Percentiles rank a stretch among this genome's conserved stretches.
phyloP scores from a whole-genome alignment of 2,113 vertebrate species.

The Triplophysa tibetana region DNA sequence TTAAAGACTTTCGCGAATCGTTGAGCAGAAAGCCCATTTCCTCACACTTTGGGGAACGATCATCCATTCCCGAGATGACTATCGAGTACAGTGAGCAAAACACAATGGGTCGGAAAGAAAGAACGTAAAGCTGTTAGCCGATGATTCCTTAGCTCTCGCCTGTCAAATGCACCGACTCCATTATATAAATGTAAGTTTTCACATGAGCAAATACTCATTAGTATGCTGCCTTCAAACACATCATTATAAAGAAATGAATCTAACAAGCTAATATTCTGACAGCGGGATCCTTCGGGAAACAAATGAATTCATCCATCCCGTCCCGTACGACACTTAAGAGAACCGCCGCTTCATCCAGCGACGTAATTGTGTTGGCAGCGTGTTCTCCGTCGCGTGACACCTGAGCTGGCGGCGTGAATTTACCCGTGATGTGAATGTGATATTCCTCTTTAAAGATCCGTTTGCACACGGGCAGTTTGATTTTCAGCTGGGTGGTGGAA shows the following conservation, averaged over 20 bases:
- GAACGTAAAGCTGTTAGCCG: not conserved
- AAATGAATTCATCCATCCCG: not conserved
- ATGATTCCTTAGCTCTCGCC: not conserved
- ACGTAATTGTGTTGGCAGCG: not conserved
- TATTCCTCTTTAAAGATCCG: constrained; percentile 94
- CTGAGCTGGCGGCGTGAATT: constrained; percentile 12
- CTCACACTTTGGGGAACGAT: constrained; percentile 64
- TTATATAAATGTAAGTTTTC: constrained; percentile 7
- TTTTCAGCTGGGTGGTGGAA: constrained; percentile 89
- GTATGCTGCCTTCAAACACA: not conserved
- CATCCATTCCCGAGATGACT: constrained; percentile 53
- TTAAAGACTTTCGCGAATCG: constrained; percentile 66
- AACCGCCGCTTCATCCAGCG: not conserved
- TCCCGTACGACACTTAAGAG: constrained; percentile 10
- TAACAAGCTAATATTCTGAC: constrained; percentile 32
- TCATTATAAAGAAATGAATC: constrained; percentile 29
- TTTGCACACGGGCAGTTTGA: constrained; percentile 91
- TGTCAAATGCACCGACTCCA: not conserved
- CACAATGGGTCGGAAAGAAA: not conserved
- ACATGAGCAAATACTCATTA: constrained; percentile 26
- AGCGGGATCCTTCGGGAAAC: constrained; percentile 2
- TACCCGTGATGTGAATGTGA: constrained; percentile 97
- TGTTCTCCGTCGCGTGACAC: not conserved
- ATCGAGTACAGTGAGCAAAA: constrained; percentile 28
- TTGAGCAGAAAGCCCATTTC: constrained; percentile 59